Evolutionary conservation across 2,888 invertebrate species (phyloP).

Genomic region (Gymnocheta viridis): DNA sequence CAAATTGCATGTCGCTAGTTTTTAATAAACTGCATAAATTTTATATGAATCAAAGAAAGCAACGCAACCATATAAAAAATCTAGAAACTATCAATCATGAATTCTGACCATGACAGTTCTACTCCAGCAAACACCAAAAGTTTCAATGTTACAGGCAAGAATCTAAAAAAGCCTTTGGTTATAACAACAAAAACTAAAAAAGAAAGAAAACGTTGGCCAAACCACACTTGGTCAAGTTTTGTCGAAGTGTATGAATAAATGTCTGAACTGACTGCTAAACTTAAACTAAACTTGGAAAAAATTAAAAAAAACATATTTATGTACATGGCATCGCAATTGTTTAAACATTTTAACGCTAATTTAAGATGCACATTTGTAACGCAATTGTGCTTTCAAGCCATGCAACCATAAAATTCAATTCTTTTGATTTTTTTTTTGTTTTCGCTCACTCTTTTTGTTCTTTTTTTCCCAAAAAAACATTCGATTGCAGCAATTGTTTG

Average conservation of each 20-base stretch:
- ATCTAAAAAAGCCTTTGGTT: constrained; percentile 47
- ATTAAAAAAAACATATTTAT: constrained; percentile 1
- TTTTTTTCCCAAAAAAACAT: constrained; percentile 11
- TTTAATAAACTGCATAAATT: constrained; percentile 1
- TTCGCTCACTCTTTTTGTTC: neutral
- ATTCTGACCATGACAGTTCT: constrained; percentile 66
- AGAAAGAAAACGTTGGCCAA: neutral
- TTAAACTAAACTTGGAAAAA: constrained; percentile 6
- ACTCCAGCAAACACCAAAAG: constrained; percentile 14
- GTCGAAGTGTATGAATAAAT: constrained; percentile 5
- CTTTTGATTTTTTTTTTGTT: neutral
- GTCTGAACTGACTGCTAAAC: constrained; percentile 28
- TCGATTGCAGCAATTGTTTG: constrained; percentile 35
- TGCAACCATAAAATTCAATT: constrained; percentile 53
- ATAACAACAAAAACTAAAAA: neutral
- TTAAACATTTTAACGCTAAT: constrained; percentile 73
- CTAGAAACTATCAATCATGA: constrained; percentile 62
- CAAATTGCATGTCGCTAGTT: constrained; percentile 39
- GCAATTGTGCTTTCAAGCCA: constrained; percentile 73
- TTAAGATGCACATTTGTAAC: constrained; percentile 81
- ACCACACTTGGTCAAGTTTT: constrained; percentile 51
- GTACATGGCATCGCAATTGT: constrained; percentile 43
- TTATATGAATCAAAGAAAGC: neutral
- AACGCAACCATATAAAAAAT: constrained; percentile 18
- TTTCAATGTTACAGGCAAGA: constrained; percentile 17